These are phyloP conservation scores for Griposia aprilina DNA, from an alignment of 2,888 invertebrate species.

Conservation along the genomic window DNA sequence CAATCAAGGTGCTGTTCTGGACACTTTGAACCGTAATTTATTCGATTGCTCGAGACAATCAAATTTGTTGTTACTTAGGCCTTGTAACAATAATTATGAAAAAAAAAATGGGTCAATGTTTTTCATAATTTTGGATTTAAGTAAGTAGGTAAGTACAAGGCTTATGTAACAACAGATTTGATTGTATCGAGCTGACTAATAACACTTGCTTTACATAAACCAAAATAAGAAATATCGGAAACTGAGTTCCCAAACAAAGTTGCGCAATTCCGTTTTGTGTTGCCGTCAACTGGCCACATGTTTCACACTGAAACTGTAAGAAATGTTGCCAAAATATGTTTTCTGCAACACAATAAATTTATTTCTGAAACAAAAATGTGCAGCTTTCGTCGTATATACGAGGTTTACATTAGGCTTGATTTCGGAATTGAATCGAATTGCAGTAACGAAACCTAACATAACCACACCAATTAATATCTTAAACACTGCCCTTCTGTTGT, in stretches of 20 bases:
- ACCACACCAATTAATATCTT: not conserved
- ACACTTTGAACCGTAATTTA: no score
- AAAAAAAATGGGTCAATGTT: not conserved
- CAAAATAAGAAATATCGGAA: not conserved
- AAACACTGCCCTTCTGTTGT: constrained; percentile 72
- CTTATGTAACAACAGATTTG: not conserved
- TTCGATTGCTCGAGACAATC: no score
- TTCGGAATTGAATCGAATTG: not conserved
- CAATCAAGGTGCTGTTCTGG: no score
- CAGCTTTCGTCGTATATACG: not conserved
- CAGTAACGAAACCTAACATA: not conserved
- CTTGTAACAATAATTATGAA: not conserved
- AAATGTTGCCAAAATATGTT: not conserved
- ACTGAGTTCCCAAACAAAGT: not conserved
- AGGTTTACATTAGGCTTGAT: not conserved
- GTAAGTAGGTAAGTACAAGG: not conserved
- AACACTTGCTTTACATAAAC: not conserved
- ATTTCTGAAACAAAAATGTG: not conserved
- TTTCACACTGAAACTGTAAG: not conserved
- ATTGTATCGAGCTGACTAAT: not conserved
- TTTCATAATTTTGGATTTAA: not conserved
- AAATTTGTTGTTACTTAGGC: not conserved
- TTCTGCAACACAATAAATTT: not conserved
- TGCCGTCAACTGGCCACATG: not conserved
- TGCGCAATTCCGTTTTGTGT: not conserved